Conservation (phyloP, 2,797 vertebrate genomes). For the Protosalanx chinensis region DNA sequence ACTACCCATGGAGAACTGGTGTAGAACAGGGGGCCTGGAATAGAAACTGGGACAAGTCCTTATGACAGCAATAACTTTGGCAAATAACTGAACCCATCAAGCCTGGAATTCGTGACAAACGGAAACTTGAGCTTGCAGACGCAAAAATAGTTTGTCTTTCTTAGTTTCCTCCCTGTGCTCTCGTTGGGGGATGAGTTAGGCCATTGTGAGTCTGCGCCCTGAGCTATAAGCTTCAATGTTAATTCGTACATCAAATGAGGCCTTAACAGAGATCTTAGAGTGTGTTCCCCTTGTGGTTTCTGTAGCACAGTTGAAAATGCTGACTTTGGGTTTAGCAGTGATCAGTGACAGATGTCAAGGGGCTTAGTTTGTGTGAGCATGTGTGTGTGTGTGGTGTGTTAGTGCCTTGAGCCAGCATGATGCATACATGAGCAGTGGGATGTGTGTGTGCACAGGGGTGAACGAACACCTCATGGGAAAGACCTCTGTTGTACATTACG, state of each 20-base stretch:
- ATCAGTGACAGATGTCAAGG: slow-evolving; percentile 37
- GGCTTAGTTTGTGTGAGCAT: slow-evolving; percentile 5
- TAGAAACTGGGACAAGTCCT: slow-evolving; percentile 11
- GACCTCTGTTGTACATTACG: not conserved
- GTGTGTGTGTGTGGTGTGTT: slow-evolving; percentile 10
- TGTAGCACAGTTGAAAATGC: slow-evolving; percentile 26
- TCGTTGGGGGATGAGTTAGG: not conserved
- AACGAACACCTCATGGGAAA: not conserved
- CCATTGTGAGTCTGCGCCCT: not conserved
- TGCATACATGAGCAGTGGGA: no score
- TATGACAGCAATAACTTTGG: not conserved
- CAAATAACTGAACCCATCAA: not conserved
- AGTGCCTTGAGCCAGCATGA: no score
- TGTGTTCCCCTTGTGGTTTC: not conserved
- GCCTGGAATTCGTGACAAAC: not conserved
- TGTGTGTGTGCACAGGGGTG: not conserved
- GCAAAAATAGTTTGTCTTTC: not conserved
- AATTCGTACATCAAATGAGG: not conserved
- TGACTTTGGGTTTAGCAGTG: slow-evolving; percentile 30
- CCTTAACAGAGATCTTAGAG: not conserved
- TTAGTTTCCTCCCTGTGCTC: not conserved
- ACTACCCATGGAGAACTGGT: slow-evolving; percentile 25
- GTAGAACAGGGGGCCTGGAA: slow-evolving; percentile 20
- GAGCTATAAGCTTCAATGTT: not conserved
- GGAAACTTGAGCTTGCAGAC: not conserved